Base-by-base conservation (phyloP, 2,113 vertebrate genomes). In the Anguilla rostrata region DNA sequence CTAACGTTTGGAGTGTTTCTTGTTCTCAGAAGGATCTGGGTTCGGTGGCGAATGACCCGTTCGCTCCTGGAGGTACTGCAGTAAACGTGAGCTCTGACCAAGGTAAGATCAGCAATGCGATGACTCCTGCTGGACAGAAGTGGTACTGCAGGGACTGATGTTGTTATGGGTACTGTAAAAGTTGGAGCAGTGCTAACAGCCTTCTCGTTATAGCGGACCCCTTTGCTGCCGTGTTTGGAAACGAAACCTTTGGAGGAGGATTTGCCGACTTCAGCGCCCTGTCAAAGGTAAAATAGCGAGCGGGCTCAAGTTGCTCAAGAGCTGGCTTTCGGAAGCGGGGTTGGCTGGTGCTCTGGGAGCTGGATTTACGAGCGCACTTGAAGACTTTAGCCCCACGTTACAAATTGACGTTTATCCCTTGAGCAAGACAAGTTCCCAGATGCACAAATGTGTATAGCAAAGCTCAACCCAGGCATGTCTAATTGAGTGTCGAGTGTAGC, bases 181-280 rank as follows among this genome's bases (percentile, higher is more conserved):
- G 39, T 3, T 5, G 40, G 53, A 12, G 16, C 56, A 39, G 20
- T 26, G 29, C 11, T 41, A 29, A n/a, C 81, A 56, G 1, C 2
- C 56, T 80, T 26, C 6, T 83, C 18, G 90, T 7, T 92, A 49
- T 82, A 88, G 83, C 89, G 95, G 98, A 99, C 91, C 98, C 97
- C 0, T 99, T 99, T 93, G 94, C 97, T 86, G 97, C 98, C 86
- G 92, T 98, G 82, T 99, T 99, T 92, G 98, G 98, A 90, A 98
- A 92, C 0, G 98, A 99, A 66, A 96, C 97, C 4, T 98, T 98
- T 92, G 96, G 95, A 91, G 95, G 94, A 46, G 97, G 97, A 88
- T 99, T 99, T 96, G 98, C 98, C 88, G 98, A 99, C 93, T 99
- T 99, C 87, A 98, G 96, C 92, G 94, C 92, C 0, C 92, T 99